phyloP scores from a whole-genome alignment of 2,888 invertebrate genomes.

The Hyalella azteca region DNA sequence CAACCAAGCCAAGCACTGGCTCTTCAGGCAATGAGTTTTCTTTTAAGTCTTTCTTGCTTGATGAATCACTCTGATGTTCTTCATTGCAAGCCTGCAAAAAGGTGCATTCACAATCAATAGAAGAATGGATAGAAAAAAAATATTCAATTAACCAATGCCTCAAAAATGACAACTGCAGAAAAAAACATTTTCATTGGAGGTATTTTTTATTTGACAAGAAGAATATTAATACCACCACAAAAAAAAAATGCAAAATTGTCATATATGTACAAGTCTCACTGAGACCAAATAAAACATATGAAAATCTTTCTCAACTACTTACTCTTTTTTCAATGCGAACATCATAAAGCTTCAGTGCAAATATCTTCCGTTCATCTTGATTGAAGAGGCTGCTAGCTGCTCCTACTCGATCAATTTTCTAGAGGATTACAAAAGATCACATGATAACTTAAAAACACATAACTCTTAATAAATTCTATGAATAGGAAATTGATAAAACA shows the following conservation, averaged over 20 bases:
- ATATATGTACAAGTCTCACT: too few relatives aligned
- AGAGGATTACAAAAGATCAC: background rate
- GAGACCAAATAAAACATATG: background rate
- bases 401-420: constrained; percentile 56
- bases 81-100: background rate
- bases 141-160: too few relatives aligned
- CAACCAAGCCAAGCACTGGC: background rate
- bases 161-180: too few relatives aligned
- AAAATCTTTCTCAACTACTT: background rate
- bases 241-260: too few relatives aligned
- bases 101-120: background rate
- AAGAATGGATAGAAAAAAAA: background rate
- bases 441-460: background rate
- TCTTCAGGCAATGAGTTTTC: background rate
- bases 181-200: too few relatives aligned
- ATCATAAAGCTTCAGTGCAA: constrained; percentile 55
- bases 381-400: constrained; percentile 57
- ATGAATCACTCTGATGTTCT: background rate
- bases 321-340: constrained; percentile 57
- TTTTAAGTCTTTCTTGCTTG: background rate
- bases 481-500: too few relatives aligned
- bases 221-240: too few relatives aligned
- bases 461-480: too few relatives aligned
- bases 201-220: too few relatives aligned
- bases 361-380: constrained; percentile 56